phyloP scores from a whole-genome alignment of 1,140 invertebrate species.

The Glomeris maerens region DNA sequence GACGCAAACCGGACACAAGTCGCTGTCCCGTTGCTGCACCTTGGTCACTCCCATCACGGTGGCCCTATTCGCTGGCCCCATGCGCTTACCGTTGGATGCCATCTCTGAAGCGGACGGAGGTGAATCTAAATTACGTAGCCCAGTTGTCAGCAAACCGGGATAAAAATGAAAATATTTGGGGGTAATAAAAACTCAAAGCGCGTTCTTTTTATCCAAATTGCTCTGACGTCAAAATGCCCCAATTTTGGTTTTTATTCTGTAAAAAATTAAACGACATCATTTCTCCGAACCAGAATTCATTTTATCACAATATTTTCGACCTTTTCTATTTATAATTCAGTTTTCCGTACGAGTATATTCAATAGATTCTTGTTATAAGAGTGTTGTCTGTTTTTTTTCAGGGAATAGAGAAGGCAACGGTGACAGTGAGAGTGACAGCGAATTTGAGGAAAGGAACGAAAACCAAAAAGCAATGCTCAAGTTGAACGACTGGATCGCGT shows the following conservation, averaged over 20 bases:
- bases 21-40: constrained; percentile 56
- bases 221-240: too few relatives aligned
- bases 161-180: too few relatives aligned
- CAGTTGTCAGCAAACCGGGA: not conserved
- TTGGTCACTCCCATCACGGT: constrained; percentile 63
- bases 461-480: constrained; percentile 43
- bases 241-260: too few relatives aligned
- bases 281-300: too few relatives aligned
- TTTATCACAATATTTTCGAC: too few relatives aligned
- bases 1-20: constrained; percentile 44
- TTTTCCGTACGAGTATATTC: too few relatives aligned
- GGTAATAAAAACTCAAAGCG: too few relatives aligned
- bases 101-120: constrained; percentile 39
- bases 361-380: too few relatives aligned
- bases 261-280: too few relatives aligned
- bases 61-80: constrained; percentile 58
- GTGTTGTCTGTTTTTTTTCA: not conserved
- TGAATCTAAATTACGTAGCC: constrained; percentile 20
- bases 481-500: constrained; percentile 68
- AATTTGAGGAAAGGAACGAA: constrained; percentile 45
- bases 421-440: constrained; percentile 40
- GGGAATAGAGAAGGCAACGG: constrained; percentile 10
- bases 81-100: constrained; percentile 45
- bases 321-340: too few relatives aligned
- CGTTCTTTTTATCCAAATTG: too few relatives aligned